Evolutionary conservation across 2,113 vertebrate species (phyloP).

Genomic region (Cairina moschata): DNA sequence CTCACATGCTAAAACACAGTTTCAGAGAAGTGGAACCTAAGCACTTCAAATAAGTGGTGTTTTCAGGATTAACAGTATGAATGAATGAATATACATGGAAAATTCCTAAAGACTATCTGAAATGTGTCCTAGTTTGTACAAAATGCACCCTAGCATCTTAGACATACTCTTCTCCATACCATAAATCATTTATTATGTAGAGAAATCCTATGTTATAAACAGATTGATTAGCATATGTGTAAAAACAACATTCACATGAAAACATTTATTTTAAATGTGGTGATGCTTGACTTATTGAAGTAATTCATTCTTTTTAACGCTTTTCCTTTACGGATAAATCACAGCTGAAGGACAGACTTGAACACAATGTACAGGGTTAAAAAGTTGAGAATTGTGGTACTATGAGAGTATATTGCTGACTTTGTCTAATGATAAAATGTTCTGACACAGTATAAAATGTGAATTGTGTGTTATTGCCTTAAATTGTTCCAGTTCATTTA

Average conservation of each 20-base stretch:
- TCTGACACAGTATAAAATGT: slow-evolving; percentile 75
- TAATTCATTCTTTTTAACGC: background rate
- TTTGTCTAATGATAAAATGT: slow-evolving; percentile 68
- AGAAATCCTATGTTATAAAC: background rate
- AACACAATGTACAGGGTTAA: background rate
- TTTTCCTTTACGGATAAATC: background rate
- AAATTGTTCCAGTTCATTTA: slow-evolving; percentile 79
- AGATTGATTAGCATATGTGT: background rate
- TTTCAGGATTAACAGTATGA: background rate
- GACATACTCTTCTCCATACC: background rate
- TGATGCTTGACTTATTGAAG: background rate
- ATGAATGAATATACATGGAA: background rate
- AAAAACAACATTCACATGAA: background rate
- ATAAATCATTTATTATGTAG: background rate
- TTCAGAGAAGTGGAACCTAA: background rate
- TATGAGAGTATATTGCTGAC: background rate
- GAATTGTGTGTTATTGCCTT: slow-evolving; percentile 72
- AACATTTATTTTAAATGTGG: slow-evolving; percentile 27
- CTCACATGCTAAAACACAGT: background rate
- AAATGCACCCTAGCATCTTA: background rate
- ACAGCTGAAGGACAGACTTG: background rate
- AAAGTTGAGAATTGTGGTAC: background rate
- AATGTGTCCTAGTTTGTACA: background rate
- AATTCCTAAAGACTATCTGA: background rate
- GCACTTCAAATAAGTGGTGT: background rate